These are phyloP conservation scores for Sebastes aleutianus DNA, from an alignment of 2,797 vertebrate genomes.

Conservation along the genomic window DNA sequence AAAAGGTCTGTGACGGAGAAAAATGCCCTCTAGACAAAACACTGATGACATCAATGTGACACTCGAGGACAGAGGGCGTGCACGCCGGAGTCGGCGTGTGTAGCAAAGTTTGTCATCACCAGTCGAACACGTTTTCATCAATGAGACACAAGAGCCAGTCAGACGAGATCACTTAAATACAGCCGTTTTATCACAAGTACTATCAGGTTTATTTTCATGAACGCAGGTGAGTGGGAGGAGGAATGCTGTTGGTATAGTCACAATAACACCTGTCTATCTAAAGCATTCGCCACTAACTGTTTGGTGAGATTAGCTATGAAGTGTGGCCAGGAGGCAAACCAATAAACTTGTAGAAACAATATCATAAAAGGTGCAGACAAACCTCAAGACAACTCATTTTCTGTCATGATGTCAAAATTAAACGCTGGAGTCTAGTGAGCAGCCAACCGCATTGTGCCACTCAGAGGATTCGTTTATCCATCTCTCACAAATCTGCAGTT, in stretches of 20 bases:
- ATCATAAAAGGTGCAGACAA: not conserved
- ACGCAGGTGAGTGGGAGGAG: conserved; percentile 55
- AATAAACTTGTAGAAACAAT: not conserved
- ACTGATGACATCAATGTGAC: conserved; percentile 61
- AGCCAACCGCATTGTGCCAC: not conserved
- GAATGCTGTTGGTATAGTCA: conserved; percentile 21
- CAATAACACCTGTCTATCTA: conserved; percentile 26
- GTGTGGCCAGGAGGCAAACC: not conserved
- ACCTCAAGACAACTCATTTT: not conserved
- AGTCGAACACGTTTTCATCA: conserved; percentile 44
- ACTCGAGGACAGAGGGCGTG: conserved; percentile 33
- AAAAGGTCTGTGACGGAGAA: conserved; percentile 30
- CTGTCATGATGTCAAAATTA: conserved; percentile 1
- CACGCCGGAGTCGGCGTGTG: not conserved
- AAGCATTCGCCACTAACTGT: not conserved
- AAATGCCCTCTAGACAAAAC: conserved; percentile 47
- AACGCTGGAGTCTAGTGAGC: not conserved
- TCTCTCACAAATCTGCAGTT: not conserved
- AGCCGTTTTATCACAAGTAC: conserved; percentile 1
- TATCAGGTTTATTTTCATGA: conserved; percentile 29
- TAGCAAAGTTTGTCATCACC: conserved; percentile 14
- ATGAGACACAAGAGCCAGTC: conserved; percentile 17
- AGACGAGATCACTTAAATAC: conserved; percentile 3
- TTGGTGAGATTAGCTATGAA: not conserved
- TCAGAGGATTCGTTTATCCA: not conserved